A percentile compares a stretch with the other conserved stretches of the same genome.
These are phyloP conservation scores for Gymnopithys bicolor DNA, from an alignment of 2,797 vertebrate species.

Conservation along the genomic window DNA sequence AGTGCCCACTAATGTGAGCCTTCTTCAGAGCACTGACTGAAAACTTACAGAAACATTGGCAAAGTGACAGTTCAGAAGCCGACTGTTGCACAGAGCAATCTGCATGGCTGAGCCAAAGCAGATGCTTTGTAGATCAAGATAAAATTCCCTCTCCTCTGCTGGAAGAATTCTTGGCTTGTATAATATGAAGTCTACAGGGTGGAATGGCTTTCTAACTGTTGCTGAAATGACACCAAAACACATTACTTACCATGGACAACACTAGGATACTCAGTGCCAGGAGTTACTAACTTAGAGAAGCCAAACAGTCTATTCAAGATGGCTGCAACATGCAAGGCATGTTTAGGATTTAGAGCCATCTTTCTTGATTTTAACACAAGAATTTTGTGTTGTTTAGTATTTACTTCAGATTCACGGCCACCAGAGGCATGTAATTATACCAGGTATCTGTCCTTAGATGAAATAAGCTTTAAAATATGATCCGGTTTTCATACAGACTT, in stretches of 20 bases:
- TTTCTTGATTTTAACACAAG: not conserved
- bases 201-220: not conserved
- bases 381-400: not conserved
- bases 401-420: not conserved
- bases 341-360: not conserved
- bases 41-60: not conserved
- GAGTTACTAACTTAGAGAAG: not conserved
- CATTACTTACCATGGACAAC: not conserved
- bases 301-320: not conserved
- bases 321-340: accelerated
- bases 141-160: not conserved
- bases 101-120: not conserved
- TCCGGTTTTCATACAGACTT: not conserved
- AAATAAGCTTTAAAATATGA: not conserved
- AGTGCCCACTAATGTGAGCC: not conserved
- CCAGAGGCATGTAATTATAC: not conserved
- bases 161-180: not conserved
- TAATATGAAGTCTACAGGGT: not conserved
- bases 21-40: not conserved
- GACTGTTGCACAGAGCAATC: not conserved
- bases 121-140: not conserved
- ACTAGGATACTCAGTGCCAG: not conserved
- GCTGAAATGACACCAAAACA: not conserved
- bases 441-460: not conserved
- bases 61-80: not conserved